Conservation (phyloP, 2,888 invertebrate genomes). For the Drosophila monieri region DNA sequence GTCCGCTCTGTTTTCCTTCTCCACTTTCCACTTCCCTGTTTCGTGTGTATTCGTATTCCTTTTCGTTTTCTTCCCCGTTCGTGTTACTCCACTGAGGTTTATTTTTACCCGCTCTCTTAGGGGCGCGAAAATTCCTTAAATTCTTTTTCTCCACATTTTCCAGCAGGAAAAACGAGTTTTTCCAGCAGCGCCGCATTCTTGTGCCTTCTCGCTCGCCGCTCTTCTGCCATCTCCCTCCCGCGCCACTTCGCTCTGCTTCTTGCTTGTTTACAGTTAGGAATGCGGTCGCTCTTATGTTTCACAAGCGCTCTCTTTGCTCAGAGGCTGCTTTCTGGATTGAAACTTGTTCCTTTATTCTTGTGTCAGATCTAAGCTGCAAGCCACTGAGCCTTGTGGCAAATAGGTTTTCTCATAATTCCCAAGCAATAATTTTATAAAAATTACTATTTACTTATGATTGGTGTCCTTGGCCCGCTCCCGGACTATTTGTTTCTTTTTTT, state of each 20-base stretch:
- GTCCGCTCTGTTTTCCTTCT: constrained; percentile 21
- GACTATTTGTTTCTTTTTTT: too few relatives aligned
- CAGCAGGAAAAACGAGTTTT: constrained; percentile 77
- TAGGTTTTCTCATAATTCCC: too few relatives aligned
- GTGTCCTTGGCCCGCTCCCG: too few relatives aligned
- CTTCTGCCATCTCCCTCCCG: constrained; percentile 1
- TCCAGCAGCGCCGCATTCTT: constrained; percentile 67
- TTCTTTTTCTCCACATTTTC: constrained; percentile 74
- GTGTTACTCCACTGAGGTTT: constrained; percentile 16
- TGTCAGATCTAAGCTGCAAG: too few relatives aligned
- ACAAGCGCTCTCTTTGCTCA: constrained; percentile 1
- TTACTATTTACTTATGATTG: too few relatives aligned
- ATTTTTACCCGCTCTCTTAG: constrained; percentile 50
- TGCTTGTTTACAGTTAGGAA: constrained; percentile 76
- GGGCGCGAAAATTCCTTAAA: constrained; percentile 69
- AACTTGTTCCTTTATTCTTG: constrained; percentile 21
- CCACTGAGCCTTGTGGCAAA: too few relatives aligned
- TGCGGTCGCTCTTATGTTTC: constrained; percentile 61
- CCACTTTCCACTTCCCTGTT: constrained; percentile 26
- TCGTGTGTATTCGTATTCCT: constrained; percentile 8
- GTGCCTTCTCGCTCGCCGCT: constrained; percentile 38
- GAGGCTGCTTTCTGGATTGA: constrained; percentile 10
- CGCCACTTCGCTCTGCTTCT: constrained; percentile 47
- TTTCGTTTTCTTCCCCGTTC: constrained; percentile 4
- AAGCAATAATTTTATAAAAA: too few relatives aligned